Base-by-base conservation (phyloP, 2,797 vertebrate genomes). In the Hippocampus kuda region DNA sequence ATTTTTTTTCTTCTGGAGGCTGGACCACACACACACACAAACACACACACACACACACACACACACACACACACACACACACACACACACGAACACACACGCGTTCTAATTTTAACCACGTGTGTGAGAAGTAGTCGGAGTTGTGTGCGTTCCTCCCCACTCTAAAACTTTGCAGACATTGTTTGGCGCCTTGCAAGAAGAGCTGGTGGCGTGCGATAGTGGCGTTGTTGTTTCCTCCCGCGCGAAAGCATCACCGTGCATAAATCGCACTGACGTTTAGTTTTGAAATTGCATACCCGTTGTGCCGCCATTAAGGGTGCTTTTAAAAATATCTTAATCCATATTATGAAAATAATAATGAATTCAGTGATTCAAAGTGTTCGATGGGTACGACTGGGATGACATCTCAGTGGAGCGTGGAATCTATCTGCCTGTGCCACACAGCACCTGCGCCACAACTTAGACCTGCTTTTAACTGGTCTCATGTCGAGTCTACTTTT, bases 121-220 rank as follows among this genome's bases (percentile, higher is more conserved):
- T 57, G 66, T 48, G 38, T 54, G 51, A 22, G 51, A 22, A 53
- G 53, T 54, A 11, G 22, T 54, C 22, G 1, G 42, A 46, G 60
- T 51, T 51, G 65, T 67, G 30, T 5, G 34, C 34, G 42, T 66
- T 18, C 51, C 16, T 53, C 66, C 46, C 60, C 67, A 72, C 73
- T 67, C 42, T 72, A 38, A 70, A 81, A 84, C 76, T 82, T 75
- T 86, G 84, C 79, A 85, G 80, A 82, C 77, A 74, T 70, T 81
- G 74, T 62, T 64, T 64, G 62, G 24, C 22, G 44, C 38, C 12
- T 6, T 5, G 79, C 79, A 73, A 70, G 81, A 81, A 71, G 83
- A 87, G 86, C 79, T 84, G 84, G 82, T 79, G 86, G 86, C 83
- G 80, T 86, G 79, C 49, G 67, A 82, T 86, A 86, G 78, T 76